These are phyloP conservation scores for Hydraecia micacea DNA, from an alignment of 2,888 invertebrate species.

Conservation along the genomic window DNA sequence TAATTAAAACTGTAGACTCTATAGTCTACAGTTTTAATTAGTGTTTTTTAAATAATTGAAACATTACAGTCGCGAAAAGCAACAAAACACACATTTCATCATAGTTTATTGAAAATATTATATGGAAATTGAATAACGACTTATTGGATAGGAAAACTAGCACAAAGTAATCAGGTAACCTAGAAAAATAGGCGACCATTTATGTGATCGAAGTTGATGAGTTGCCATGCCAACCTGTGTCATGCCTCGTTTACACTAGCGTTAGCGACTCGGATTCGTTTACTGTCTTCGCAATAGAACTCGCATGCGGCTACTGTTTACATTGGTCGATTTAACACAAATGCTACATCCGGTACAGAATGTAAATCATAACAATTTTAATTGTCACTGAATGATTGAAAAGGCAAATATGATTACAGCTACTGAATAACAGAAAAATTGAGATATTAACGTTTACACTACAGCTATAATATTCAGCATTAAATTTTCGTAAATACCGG, in stretches of 20 bases:
- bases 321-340: conserved; percentile 21
- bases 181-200: conserved; percentile 10
- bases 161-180: neutral
- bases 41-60: neutral
- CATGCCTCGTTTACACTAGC: conserved; percentile 33
- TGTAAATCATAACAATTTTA: conserved; percentile 20
- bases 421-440: neutral
- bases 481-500: neutral
- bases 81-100: neutral
- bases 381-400: conserved; percentile 19
- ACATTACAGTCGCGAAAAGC: conserved; percentile 1
- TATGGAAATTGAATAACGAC: neutral
- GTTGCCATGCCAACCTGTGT: conserved; percentile 27
- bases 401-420: conserved; percentile 11
- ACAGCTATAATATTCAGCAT: too few species aligned
- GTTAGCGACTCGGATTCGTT: conserved; percentile 24
- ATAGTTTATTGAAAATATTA: neutral
- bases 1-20: conserved; percentile 5
- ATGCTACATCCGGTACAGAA: conserved; percentile 35
- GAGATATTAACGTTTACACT: neutral
- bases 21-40: neutral
- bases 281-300: conserved; percentile 28
- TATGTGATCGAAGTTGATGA: conserved; percentile 29
- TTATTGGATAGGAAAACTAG: conserved; percentile 2
- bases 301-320: conserved; percentile 26